Conservation (phyloP, 2,113 vertebrate genomes). For the Saguinus midas region DNA sequence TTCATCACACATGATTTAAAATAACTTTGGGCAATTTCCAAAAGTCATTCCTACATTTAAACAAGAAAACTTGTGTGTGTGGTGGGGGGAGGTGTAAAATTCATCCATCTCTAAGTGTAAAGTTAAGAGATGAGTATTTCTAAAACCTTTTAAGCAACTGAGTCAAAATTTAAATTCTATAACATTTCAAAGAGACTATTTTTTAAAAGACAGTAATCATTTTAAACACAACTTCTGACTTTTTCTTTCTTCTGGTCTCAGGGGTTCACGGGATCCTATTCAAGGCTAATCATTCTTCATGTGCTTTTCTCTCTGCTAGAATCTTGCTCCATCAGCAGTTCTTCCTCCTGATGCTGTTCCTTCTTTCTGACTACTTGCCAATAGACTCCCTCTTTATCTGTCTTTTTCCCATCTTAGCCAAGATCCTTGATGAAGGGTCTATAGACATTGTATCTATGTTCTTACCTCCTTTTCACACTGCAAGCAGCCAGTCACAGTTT, state of each 20-base stretch:
- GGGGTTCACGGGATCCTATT: neutral
- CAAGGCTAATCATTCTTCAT: neutral
- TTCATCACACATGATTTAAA: neutral
- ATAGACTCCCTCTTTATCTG: neutral
- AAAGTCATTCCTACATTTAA: neutral
- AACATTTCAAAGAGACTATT: neutral
- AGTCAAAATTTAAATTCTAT: neutral
- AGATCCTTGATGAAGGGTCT: neutral
- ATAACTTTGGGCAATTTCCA: conserved; percentile 20
- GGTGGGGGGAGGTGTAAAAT: neutral
- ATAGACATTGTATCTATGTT: neutral
- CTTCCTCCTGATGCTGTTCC: neutral
- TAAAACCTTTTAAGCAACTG: conserved; percentile 3
- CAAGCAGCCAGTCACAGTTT: neutral
- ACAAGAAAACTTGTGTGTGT: neutral
- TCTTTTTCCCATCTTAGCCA: neutral
- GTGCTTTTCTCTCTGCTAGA: neutral
- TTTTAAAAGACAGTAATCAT: neutral
- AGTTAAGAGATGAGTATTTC: neutral
- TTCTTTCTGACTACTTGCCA: neutral
- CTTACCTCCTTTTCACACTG: neutral
- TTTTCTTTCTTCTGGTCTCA: neutral
- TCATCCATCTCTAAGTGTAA: neutral
- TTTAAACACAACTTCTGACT: neutral
- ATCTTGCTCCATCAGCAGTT: neutral